Conservation (phyloP, 2,113 vertebrate species). For the Cebidichthys violaceus region DNA sequence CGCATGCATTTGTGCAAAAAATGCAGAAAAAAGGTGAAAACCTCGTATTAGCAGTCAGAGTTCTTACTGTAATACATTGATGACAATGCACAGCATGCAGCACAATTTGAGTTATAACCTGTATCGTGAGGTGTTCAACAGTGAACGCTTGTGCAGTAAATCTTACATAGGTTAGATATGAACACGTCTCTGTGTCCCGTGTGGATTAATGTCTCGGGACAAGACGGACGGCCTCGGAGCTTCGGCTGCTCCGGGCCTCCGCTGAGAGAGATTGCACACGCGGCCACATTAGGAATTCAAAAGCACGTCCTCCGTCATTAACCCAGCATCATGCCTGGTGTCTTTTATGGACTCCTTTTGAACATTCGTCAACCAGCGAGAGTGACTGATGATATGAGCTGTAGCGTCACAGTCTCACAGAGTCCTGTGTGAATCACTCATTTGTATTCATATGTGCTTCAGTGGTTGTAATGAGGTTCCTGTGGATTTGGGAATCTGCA, state of each 20-base stretch:
- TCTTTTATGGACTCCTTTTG: slow-evolving; percentile 26
- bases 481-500: not conserved
- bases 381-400: slow-evolving; percentile 12
- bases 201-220: not conserved
- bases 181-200: not conserved
- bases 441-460: too few species aligned
- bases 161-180: slow-evolving; percentile 5
- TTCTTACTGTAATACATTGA: not conserved
- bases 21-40: not conserved
- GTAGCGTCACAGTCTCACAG: not conserved
- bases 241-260: not conserved
- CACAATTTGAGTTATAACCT: not conserved
- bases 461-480: not conserved
- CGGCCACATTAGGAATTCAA: slow-evolving; percentile 21
- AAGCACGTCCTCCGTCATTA: slow-evolving; percentile 26
- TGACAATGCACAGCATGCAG: not conserved
- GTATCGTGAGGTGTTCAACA: not conserved
- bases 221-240: slow-evolving; percentile 6
- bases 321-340: slow-evolving; percentile 18
- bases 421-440: not conserved
- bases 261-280: slow-evolving; percentile 14
- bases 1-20: too few species aligned
- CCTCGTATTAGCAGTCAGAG: not conserved
- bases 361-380: slow-evolving; percentile 24
- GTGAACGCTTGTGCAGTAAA: not conserved